These are phyloP conservation scores for Tamandua tetradactyla DNA, from an alignment of 2,797 vertebrate species.

Conservation along the genomic window DNA sequence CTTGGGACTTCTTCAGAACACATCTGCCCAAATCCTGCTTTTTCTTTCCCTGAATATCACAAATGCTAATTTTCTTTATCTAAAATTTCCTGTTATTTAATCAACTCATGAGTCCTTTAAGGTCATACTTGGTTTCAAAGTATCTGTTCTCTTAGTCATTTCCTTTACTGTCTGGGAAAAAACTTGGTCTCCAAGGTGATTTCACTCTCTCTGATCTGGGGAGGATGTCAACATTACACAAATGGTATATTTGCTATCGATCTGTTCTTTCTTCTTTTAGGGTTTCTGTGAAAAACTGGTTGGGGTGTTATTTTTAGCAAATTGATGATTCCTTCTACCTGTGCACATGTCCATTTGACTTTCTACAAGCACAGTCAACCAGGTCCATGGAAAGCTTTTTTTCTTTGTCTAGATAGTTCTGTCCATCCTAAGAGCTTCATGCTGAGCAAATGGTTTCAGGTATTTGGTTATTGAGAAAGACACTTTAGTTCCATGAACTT, in stretches of 20 bases:
- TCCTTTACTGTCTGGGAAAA: slow-evolving; percentile 43
- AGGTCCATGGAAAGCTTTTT: slow-evolving; percentile 32
- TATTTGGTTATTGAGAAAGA: slow-evolving; percentile 3
- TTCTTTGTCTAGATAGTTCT: neutral
- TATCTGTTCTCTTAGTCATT: slow-evolving; percentile 45
- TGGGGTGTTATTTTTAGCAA: slow-evolving; percentile 67
- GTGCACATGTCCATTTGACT: slow-evolving; percentile 55
- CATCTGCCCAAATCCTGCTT: neutral
- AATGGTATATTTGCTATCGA: slow-evolving; percentile 34
- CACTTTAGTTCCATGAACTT: neutral
- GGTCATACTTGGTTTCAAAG: neutral
- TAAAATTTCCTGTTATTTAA: slow-evolving; percentile 62
- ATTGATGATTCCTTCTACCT: slow-evolving; percentile 49
- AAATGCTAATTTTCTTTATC: slow-evolving; percentile 32
- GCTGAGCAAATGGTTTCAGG: slow-evolving; percentile 40
- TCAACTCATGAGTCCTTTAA: slow-evolving; percentile 11
- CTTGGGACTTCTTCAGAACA: neutral
- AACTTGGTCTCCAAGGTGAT: slow-evolving; percentile 67
- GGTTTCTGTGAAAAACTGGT: slow-evolving; percentile 50
- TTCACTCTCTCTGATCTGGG: neutral
- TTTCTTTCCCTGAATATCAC: neutral
- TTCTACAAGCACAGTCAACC: slow-evolving; percentile 14
- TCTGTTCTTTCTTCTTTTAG: slow-evolving; percentile 59
- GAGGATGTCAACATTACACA: slow-evolving; percentile 24
- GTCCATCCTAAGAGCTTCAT: slow-evolving; percentile 26